A percentile compares a stretch with the other conserved stretches of the same genome.
Conservation (phyloP, 2,113 vertebrate species). For the Microtus richardsoni region DNA sequence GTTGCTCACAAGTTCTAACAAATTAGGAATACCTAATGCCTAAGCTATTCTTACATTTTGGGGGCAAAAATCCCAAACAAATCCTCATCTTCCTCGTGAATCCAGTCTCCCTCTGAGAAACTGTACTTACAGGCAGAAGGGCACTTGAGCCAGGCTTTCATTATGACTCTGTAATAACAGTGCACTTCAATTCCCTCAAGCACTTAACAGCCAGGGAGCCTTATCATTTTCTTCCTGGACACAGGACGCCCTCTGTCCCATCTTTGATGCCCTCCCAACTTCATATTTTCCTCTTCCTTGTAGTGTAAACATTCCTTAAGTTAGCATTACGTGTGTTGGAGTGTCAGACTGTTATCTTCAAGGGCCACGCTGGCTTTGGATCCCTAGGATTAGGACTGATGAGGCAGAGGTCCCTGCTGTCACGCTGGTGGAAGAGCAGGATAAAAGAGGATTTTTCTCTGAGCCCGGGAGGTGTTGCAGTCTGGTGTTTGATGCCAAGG, state of each 20-base stretch:
- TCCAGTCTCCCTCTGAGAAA: slow-evolving; percentile 67
- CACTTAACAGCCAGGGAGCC: slow-evolving; percentile 50
- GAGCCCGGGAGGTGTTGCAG: neutral
- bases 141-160: slow-evolving; percentile 5
- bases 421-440: neutral
- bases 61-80: slow-evolving; percentile 78
- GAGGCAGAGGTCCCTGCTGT: neutral
- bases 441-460: neutral
- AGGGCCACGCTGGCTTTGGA: neutral
- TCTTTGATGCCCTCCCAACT: slow-evolving; percentile 18
- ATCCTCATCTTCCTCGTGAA: slow-evolving; percentile 75
- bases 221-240: slow-evolving; percentile 61
- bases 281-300: neutral
- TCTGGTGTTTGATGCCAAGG: neutral
- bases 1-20: slow-evolving; percentile 83
- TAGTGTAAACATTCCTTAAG: neutral
- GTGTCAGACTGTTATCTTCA: neutral
- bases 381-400: neutral
- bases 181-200: slow-evolving; percentile 18
- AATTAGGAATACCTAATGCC: slow-evolving; percentile 88
- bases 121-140: slow-evolving; percentile 16
- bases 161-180: slow-evolving; percentile 53
- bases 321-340: neutral
- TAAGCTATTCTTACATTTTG: slow-evolving; percentile 83
- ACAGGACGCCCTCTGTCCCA: neutral